These are phyloP conservation scores for Synergus umbraculus DNA, from an alignment of 2,888 invertebrate genomes.

Conservation along the genomic window DNA sequence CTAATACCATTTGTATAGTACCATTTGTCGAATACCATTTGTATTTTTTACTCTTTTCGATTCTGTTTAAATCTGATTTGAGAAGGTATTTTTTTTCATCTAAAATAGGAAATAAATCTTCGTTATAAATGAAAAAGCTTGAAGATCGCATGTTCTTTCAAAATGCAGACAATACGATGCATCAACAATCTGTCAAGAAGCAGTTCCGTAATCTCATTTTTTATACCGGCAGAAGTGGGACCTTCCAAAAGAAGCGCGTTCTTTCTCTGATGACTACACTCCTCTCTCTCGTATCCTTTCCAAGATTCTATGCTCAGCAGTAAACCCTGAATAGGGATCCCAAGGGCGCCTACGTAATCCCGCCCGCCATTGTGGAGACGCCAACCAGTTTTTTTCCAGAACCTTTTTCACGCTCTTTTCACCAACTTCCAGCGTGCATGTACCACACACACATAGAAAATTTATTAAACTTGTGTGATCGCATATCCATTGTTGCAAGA, in stretches of 20 bases:
- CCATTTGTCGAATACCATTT: no score
- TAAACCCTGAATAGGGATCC: constrained; percentile 66
- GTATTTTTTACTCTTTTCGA: no score
- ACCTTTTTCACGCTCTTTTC: constrained; percentile 66
- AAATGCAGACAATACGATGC: not conserved
- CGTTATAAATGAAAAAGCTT: not conserved
- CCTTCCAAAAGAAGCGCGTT: not conserved
- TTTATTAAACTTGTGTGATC: not conserved
- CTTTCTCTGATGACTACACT: not conserved
- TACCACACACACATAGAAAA: not conserved
- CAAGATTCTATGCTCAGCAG: constrained; percentile 61
- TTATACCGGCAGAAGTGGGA: not conserved
- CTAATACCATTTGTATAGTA: no score
- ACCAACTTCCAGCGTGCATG: constrained; percentile 30
- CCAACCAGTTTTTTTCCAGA: constrained; percentile 64
- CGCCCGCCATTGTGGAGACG: constrained; percentile 64
- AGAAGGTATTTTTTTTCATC: not conserved
- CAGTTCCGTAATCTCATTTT: constrained; percentile 26
- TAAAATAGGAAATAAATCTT: not conserved
- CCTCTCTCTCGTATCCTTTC: constrained; percentile 59
- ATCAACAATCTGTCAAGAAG: not conserved
- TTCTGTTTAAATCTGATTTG: not conserved
- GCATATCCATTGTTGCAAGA: not conserved
- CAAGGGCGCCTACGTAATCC: constrained; percentile 73
- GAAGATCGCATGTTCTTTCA: not conserved